Evolutionary conservation across 2,113 vertebrate genomes (phyloP).

Genomic region (Corythoichthys haematopterus): DNA sequence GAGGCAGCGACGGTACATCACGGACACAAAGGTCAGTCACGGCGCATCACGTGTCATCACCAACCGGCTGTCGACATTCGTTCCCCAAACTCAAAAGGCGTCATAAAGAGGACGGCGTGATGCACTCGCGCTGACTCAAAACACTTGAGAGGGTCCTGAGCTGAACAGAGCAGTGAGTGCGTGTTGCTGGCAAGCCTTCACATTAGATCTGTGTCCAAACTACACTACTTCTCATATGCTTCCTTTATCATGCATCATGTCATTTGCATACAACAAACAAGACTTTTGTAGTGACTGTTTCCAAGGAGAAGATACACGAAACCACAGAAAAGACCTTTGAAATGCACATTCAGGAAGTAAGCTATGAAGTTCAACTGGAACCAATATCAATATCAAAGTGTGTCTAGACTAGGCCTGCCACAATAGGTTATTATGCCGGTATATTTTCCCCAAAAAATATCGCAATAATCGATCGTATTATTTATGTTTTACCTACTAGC

Average conservation of each 20-base stretch:
- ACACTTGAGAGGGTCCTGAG: conserved; percentile 46
- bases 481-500: no score
- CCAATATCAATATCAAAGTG: not conserved
- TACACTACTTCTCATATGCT: conserved; percentile 17
- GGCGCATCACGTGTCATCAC: conserved; percentile 56
- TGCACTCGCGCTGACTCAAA: conserved; percentile 32
- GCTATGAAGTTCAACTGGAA: not conserved
- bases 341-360: not conserved
- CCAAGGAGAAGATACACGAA: not conserved
- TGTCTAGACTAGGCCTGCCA: no score
- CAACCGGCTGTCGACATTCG: conserved; percentile 51
- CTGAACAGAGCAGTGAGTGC: conserved; percentile 52
- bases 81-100: conserved; percentile 58
- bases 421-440: no score
- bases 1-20: conserved; percentile 53
- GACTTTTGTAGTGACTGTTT: not conserved
- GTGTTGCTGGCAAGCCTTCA: conserved; percentile 29
- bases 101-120: conserved; percentile 46
- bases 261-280: conserved; percentile 18
- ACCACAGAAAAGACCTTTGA: no score
- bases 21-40: conserved; percentile 59
- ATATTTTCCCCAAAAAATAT: no score
- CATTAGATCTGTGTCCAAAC: conserved; percentile 23
- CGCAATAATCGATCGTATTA: no score
- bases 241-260: conserved; percentile 27